Percentiles rank a stretch among this genome's conserved stretches.
Evolutionary conservation across 2,797 vertebrate genomes (phyloP).

Genomic region (Microctenopoma lineatum): DNA sequence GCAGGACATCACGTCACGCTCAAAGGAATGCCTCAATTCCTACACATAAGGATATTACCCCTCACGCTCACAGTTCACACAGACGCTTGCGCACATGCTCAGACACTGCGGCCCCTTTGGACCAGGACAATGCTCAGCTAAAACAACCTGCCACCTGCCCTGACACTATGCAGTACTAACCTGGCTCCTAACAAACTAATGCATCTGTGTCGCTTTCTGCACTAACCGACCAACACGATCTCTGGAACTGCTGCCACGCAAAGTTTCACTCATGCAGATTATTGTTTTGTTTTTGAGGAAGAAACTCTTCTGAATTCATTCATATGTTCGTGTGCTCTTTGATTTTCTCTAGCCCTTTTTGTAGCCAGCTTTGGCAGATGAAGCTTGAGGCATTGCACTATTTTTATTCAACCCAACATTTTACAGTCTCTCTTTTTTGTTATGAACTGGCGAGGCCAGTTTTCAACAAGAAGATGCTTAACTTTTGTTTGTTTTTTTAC

Average conservation of each 20-base stretch:
- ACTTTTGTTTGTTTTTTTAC: slow-evolving; percentile 4
- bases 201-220: slow-evolving; percentile 84
- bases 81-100: slow-evolving; percentile 28
- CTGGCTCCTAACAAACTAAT: slow-evolving; percentile 89
- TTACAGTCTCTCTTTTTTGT: slow-evolving; percentile 44
- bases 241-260: slow-evolving; percentile 63
- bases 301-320: slow-evolving; percentile 23
- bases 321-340: slow-evolving; percentile 30
- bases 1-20: slow-evolving; percentile 98
- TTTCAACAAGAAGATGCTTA: slow-evolving; percentile 48
- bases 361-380: slow-evolving; percentile 54
- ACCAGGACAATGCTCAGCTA: slow-evolving; percentile 85
- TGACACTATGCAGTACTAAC: slow-evolving; percentile 88
- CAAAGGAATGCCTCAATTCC: slow-evolving; percentile 99
- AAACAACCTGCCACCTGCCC: slow-evolving; percentile 85
- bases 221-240: slow-evolving; percentile 84
- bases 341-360: slow-evolving; percentile 42
- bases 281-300: slow-evolving; percentile 19
- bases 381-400: slow-evolving; percentile 78
- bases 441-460: slow-evolving; percentile 37
- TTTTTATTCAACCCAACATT: slow-evolving; percentile 47
- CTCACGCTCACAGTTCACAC: slow-evolving; percentile 23
- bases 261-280: slow-evolving; percentile 42
- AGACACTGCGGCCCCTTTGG: slow-evolving; percentile 75
- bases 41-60: slow-evolving; percentile 90